Base-by-base conservation (phyloP, 2,113 vertebrate genomes). In the Montifringilla adamsi region DNA sequence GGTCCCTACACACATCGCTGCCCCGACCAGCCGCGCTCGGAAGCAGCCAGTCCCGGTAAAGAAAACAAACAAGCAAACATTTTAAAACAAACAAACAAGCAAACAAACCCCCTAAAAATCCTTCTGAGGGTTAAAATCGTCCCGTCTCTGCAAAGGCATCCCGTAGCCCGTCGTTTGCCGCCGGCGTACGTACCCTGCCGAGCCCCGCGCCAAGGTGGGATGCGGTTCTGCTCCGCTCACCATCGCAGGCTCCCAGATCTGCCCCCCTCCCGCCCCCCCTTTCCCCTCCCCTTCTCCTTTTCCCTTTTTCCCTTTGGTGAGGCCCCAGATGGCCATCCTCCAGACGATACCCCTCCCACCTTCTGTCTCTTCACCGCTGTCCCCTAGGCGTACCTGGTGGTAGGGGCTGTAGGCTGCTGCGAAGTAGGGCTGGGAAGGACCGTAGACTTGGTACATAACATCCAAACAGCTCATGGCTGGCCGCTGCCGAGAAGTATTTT, bases 401-500 rank as follows among this genome's bases (percentile, higher is more conserved):
- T 99, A 99, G 53, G 99, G 98, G 83, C 98, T 98, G 97, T 99
- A 99, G 60, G 98, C 97, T 92, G 98, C 97, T 76, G 98, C 95
- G 79, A 99, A 99, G 95, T 99, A 99, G 74, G 99, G 98, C 97
- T 99, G 99, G 66, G 99, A 98, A 86, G 98, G 98, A 97, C 98
- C 99, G 86, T 99, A 99, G 84, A 99, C 99, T 98, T 99, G 99
- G 98, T 99, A 99, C 99, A 99, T 99, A 97, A 99, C 99, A 99
- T 99, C 99, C 99, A 99, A 85, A 98, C 99, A 99, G 98, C 99
- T 99, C 99, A 99, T 99, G 99, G 98, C 99, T 98, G 96, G 88
- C 95, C 94, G 77, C 88, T 33, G 94, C 93, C 75, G 86, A 63
- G 41, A 87, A 97, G 95, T n/a, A 60, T 11, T 49, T 79, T 66